A percentile compares a stretch with the other conserved stretches of the same genome.
Conservation (phyloP, 2,888 invertebrate species). For the Myathropa florea region DNA sequence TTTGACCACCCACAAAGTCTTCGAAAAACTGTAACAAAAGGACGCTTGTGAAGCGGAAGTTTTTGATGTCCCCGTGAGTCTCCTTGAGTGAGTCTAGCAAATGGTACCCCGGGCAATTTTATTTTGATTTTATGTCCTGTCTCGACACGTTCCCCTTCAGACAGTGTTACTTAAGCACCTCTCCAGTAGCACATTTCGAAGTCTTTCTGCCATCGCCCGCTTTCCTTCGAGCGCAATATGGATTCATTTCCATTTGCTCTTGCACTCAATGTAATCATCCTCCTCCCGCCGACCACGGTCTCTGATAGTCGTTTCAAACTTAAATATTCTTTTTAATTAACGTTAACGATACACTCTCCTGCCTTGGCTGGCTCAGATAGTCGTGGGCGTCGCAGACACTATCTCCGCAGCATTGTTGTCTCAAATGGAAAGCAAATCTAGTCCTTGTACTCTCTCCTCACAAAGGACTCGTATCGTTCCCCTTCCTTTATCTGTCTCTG, state of each 20-base stretch:
- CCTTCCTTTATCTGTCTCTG: neutral
- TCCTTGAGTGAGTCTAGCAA: neutral
- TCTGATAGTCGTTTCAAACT: conserved; percentile 9
- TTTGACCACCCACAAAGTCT: no score
- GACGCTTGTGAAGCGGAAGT: no score
- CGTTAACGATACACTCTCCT: conserved; percentile 35
- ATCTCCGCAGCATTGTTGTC: conserved; percentile 13
- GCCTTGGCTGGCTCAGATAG: neutral
- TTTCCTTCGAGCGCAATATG: neutral
- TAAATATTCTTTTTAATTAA: conserved; percentile 65
- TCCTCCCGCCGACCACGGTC: neutral
- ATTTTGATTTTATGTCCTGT: neutral
- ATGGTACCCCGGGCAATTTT: neutral
- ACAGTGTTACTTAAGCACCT: neutral
- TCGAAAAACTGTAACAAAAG: no score
- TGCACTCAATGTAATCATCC: neutral
- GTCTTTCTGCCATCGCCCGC: neutral
- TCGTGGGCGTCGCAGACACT: conserved; percentile 7
- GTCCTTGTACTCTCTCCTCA: conserved; percentile 11
- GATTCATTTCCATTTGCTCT: conserved; percentile 11
- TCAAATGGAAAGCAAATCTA: conserved; percentile 41
- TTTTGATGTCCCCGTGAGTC: no score
- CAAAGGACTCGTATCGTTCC: conserved; percentile 11
- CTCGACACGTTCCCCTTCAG: neutral
- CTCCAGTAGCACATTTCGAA: neutral